Percentiles rank a stretch among this genome's conserved stretches.
Evolutionary conservation across 1,140 invertebrate species (phyloP).

Genomic region (Panulirus ornatus): DNA sequence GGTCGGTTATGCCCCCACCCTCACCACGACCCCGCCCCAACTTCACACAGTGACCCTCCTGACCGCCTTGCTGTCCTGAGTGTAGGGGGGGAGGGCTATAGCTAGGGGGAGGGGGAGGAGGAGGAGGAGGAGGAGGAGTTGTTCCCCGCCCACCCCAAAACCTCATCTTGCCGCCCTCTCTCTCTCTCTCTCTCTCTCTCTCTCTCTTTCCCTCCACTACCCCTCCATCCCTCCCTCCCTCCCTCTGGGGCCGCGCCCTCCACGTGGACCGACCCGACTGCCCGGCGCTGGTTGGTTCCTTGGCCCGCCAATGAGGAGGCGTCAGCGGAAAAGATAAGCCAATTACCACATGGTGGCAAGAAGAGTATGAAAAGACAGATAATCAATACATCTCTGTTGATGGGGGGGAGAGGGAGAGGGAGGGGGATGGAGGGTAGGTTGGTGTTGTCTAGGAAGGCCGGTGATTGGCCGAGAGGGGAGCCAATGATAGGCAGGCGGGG

Average conservation of each 20-base stretch:
- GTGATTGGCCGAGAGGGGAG: background rate
- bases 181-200: background rate
- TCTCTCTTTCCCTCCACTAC: background rate
- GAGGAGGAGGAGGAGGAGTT: no score
- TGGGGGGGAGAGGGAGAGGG: slow-evolving; percentile 15
- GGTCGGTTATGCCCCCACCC: background rate
- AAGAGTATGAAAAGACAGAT: slow-evolving; percentile 59
- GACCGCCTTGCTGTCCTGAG: no score
- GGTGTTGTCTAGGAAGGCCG: background rate
- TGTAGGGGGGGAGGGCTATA: no score
- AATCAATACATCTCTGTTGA: slow-evolving; percentile 64
- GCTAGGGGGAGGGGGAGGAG: no score
- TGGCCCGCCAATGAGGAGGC: slow-evolving; percentile 26
- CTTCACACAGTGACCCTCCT: no score
- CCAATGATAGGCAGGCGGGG: slow-evolving; percentile 3
- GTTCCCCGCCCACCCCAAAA: no score
- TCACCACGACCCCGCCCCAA: background rate
- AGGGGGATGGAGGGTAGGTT: no score
- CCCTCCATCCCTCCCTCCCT: background rate
- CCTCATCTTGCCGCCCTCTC: no score
- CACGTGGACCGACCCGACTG: slow-evolving; percentile 17
- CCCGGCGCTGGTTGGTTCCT: background rate
- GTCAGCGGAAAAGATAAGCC: slow-evolving; percentile 59
- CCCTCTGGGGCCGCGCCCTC: background rate
- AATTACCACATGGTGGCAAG: slow-evolving; percentile 61